Conservation (phyloP, 2,113 vertebrate species). For the Pholis gunnellus region DNA sequence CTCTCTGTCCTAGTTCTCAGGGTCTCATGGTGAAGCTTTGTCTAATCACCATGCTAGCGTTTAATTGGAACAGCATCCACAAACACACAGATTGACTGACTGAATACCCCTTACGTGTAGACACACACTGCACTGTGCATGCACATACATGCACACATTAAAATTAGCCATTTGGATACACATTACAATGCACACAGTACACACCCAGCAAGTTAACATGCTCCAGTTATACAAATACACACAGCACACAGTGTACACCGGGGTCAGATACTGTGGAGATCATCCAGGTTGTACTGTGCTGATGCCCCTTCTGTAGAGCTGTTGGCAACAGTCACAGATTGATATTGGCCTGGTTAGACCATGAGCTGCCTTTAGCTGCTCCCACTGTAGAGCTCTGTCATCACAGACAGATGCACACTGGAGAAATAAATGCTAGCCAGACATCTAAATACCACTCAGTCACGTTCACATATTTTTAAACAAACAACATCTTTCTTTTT, state of each 20-base stretch:
- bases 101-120: conserved; percentile 55
- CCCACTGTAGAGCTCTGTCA: conserved; percentile 62
- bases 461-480: conserved; percentile 37
- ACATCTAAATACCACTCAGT: conserved; percentile 46
- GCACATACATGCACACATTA: conserved; percentile 22
- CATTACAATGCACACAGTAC: conserved; percentile 48
- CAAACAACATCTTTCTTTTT: conserved; percentile 6
- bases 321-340: conserved; percentile 69
- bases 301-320: conserved; percentile 67
- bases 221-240: conserved; percentile 78
- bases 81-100: conserved; percentile 72
- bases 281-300: conserved; percentile 69
- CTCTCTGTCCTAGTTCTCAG: conserved; percentile 76
- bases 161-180: conserved; percentile 48
- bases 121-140: conserved; percentile 47
- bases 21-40: conserved; percentile 80
- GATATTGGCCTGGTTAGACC: conserved; percentile 73
- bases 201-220: conserved; percentile 76
- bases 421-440: conserved; percentile 29
- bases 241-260: conserved; percentile 52
- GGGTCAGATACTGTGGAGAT: conserved; percentile 65
- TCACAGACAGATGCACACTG: conserved; percentile 61
- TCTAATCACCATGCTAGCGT: conserved; percentile 79
- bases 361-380: conserved; percentile 63
- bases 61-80: conserved; percentile 78